Base-by-base conservation (phyloP, 2,797 vertebrate species). In the Sciaenops ocellatus region DNA sequence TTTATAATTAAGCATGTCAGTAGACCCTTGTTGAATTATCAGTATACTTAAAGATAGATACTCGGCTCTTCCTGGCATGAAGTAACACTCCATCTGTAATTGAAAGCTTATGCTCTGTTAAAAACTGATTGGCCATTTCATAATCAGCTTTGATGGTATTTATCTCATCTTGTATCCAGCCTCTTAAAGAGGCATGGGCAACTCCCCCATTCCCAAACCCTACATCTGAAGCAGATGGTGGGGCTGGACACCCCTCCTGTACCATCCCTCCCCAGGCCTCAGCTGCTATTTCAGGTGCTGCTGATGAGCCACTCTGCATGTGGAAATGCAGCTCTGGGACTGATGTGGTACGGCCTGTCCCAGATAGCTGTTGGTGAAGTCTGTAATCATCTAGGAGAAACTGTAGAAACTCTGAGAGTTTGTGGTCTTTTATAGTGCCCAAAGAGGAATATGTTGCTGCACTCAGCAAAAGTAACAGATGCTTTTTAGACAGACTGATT, bases 231-330 rank as follows among this genome's bases (percentile, higher is more conserved):
- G 82, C 90, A 91, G 88, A 93, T 92, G 93, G 90, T 28, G 69
- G 82, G 86, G 76, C 85, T 15, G 67, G 75, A 78, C 64, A 74
- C 38, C 76, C n/a, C 76, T 86, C 87, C 66, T 64, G 52, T 56
- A 70, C 78, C 34, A 26, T 85, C 78, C 63, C 78, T 89, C 79
- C 88, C 64, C 70, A 76, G 82, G 79, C 85, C 72, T 87, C 77
- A 56, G 85, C 81, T 85, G 85, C 92, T 94, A 89, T 92, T 93
- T 93, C 88, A 94, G 92, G 92, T 92, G 80, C 71, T 56, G 69
- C 86, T 83, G 91, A 90, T 89, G 91, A 92, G 85, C 80, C 71
- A 50, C 78, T 69, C 72, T 80, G 80, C 69, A 80, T 76, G 73
- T 83, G 82, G 74, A 80, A 72, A 78, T 26, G 47, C 77, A 87